Evolutionary conservation across 2,113 vertebrate species (phyloP).

Genomic region (Gopherus evgoodei): DNA sequence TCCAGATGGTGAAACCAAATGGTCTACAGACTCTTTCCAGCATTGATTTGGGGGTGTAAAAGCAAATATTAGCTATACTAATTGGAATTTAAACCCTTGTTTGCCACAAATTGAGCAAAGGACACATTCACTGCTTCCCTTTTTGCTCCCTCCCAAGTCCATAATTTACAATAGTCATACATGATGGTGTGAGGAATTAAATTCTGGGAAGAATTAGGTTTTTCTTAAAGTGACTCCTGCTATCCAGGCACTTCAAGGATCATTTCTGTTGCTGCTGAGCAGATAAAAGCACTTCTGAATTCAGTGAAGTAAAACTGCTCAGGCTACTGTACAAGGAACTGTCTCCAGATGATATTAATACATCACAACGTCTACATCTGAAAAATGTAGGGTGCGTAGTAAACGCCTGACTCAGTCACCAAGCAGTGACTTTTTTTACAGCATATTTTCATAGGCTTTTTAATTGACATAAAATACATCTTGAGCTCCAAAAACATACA

Average conservation of each 20-base stretch:
- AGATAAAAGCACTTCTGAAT: conserved; percentile 28
- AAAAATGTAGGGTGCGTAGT: not conserved
- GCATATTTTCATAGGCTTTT: not conserved
- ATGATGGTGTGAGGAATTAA: not conserved
- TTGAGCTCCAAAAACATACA: not conserved
- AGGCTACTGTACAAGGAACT: not conserved
- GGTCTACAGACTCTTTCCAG: not conserved
- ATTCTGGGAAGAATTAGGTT: not conserved
- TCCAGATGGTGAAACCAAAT: conserved; percentile 18
- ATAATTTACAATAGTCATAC: not conserved
- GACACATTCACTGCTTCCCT: not conserved
- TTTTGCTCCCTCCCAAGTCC: not conserved
- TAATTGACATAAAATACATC: not conserved
- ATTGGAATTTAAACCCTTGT: not conserved
- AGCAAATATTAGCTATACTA: not conserved
- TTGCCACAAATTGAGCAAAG: not conserved
- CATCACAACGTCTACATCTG: not conserved
- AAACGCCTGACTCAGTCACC: not conserved
- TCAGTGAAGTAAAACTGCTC: conserved; percentile 49
- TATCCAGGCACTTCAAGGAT: not conserved
- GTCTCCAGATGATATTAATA: not conserved
- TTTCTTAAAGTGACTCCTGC: not conserved
- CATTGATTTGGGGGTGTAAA: conserved; percentile 9
- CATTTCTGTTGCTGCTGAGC: not conserved
- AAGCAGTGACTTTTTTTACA: fast-evolving